phyloP scores from a whole-genome alignment of 2,797 vertebrate species.

The Margarornis squamiger region DNA sequence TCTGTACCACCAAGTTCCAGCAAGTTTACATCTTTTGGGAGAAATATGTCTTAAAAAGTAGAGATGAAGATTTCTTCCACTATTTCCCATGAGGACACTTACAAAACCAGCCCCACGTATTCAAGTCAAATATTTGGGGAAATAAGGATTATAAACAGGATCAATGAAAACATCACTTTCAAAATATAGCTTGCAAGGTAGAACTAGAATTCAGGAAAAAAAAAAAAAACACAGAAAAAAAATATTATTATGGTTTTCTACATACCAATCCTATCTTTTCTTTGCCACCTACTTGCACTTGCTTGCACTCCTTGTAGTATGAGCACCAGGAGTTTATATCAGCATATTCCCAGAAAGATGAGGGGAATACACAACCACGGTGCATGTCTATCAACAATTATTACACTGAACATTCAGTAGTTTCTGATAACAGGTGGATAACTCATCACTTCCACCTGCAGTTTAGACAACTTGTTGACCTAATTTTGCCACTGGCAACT shows the following conservation, averaged over 20 bases:
- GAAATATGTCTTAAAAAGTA: neutral
- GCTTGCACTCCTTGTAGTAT: neutral
- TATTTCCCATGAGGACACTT: neutral
- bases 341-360: neutral
- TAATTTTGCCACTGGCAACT: neutral
- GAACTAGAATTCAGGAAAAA: neutral
- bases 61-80: rapidly evolving
- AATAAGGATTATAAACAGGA: neutral
- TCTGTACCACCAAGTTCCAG: neutral
- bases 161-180: neutral
- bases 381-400: neutral
- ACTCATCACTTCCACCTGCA: neutral
- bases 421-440: neutral
- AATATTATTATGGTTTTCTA: neutral
- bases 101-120: neutral
- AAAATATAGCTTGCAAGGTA: neutral
- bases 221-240: neutral
- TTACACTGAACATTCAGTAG: neutral
- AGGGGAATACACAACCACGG: neutral
- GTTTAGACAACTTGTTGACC: neutral
- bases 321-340: neutral
- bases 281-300: neutral
- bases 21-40: neutral
- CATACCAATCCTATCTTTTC: neutral
- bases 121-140: neutral